Conservation (phyloP, 2,797 vertebrate species). For the Rallus crepitans region DNA sequence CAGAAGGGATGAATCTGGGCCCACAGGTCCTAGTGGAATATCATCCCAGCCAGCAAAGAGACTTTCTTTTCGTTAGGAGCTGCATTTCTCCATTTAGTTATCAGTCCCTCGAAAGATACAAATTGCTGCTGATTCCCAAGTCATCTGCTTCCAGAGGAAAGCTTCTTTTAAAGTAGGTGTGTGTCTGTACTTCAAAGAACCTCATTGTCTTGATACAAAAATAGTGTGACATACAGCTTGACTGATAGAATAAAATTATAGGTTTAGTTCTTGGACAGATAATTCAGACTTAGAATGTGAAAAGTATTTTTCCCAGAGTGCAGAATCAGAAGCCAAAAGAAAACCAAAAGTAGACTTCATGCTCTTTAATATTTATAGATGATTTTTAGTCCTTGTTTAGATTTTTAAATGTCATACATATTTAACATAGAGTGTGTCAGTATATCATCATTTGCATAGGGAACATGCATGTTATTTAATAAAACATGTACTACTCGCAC, state of each 20-base stretch:
- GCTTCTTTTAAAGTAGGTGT: constrained; percentile 31
- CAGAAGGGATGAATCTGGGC: not conserved
- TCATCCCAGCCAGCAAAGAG: not conserved
- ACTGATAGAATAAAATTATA: constrained; percentile 56
- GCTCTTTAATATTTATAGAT: constrained; percentile 44
- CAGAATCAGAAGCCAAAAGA: constrained; percentile 45
- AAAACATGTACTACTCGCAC: not conserved
- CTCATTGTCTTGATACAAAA: constrained; percentile 58
- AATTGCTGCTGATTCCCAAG: not conserved
- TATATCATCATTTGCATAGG: not conserved
- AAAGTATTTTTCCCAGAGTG: constrained; percentile 23
- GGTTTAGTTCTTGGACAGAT: constrained; percentile 57
- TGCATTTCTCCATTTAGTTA: constrained; percentile 5
- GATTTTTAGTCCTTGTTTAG: not conserved
- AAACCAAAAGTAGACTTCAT: constrained; percentile 45
- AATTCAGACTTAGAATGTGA: constrained; percentile 43
- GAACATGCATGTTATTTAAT: constrained; percentile 5
- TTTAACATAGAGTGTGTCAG: constrained; percentile 28
- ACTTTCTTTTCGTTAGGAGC: not conserved
- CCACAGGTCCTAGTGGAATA: not conserved
- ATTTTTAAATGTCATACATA: constrained; percentile 30
- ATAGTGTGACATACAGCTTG: constrained; percentile 56
- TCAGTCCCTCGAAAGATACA: constrained; percentile 4
- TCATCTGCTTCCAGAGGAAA: constrained; percentile 29
- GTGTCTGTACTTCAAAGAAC: constrained; percentile 53